Evolutionary conservation across 2,888 invertebrate genomes (phyloP).

Genomic region (Psococerastis gibbosa): DNA sequence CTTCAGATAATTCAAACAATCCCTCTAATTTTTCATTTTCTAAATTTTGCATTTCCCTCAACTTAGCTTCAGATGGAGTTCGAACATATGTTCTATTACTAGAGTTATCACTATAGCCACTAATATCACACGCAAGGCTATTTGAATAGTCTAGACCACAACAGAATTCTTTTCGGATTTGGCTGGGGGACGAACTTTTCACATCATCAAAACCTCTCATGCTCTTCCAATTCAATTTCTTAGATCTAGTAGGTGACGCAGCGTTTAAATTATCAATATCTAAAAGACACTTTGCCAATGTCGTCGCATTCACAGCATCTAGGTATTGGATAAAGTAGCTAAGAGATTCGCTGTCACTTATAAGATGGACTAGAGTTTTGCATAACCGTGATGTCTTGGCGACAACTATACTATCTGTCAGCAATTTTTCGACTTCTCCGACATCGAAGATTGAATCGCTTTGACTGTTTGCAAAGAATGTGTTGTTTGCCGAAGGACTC

Average conservation of each 20-base stretch:
- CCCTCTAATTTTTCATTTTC: background rate
- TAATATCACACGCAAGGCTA: background rate
- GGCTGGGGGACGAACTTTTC: background rate
- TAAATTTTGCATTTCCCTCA: background rate
- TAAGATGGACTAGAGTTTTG: constrained; percentile 51
- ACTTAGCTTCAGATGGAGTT: background rate
- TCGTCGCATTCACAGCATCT: constrained; percentile 48
- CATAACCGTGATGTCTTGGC: constrained; percentile 38
- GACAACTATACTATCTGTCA: background rate
- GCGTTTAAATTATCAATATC: constrained; percentile 45
- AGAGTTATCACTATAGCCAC: background rate
- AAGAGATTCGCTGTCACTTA: constrained; percentile 59
- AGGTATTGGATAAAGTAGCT: constrained; percentile 73
- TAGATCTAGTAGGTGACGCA: constrained; percentile 5
- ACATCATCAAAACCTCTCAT: background rate
- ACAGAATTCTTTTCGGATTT: too few relatives aligned
- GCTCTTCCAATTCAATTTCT: background rate
- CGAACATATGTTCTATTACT: background rate
- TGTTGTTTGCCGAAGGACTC: background rate
- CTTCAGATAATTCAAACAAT: background rate
- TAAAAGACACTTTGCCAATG: constrained; percentile 53
- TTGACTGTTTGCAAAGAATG: background rate
- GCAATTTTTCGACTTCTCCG: background rate
- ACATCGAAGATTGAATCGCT: background rate
- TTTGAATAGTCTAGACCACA: background rate